These are phyloP conservation scores for Diarsia mendica DNA, from an alignment of 2,888 invertebrate genomes.

Conservation along the genomic window DNA sequence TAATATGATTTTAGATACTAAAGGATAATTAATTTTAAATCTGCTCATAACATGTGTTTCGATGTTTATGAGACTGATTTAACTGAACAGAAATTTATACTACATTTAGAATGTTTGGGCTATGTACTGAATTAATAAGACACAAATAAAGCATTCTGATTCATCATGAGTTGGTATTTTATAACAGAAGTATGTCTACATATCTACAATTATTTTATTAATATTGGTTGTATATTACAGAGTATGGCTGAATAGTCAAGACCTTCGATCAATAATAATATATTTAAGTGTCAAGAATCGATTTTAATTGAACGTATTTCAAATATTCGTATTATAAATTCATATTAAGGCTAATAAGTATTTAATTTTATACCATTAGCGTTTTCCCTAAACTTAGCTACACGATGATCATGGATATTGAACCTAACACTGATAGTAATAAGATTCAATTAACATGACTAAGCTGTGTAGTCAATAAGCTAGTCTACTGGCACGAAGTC, in stretches of 20 bases:
- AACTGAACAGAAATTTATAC: neutral
- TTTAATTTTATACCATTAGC: conserved; percentile 43
- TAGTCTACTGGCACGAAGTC: conserved; percentile 59
- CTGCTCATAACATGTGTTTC: neutral
- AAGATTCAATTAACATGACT: conserved; percentile 43
- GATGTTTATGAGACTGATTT: neutral
- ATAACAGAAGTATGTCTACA: neutral
- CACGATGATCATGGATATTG: conserved; percentile 34
- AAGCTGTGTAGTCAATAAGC: conserved; percentile 48
- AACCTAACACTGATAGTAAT: conserved; percentile 28
- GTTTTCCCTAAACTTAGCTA: conserved; percentile 44
- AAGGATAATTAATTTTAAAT: neutral
- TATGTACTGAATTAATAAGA: neutral
- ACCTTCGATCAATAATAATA: conserved; percentile 20
- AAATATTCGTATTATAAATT: conserved; percentile 51
- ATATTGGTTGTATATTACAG: conserved; percentile 11
- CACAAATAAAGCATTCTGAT: too few species aligned
- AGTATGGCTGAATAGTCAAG: conserved; percentile 9
- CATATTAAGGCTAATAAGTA: conserved; percentile 55
- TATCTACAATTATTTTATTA: conserved; percentile 8
- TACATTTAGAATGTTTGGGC: neutral
- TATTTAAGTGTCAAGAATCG: conserved; percentile 39
- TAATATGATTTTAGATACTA: neutral
- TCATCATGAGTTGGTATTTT: neutral
- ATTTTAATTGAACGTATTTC: conserved; percentile 55